phyloP scores from a whole-genome alignment of 2,113 vertebrate species.

The Scortum barcoo region DNA sequence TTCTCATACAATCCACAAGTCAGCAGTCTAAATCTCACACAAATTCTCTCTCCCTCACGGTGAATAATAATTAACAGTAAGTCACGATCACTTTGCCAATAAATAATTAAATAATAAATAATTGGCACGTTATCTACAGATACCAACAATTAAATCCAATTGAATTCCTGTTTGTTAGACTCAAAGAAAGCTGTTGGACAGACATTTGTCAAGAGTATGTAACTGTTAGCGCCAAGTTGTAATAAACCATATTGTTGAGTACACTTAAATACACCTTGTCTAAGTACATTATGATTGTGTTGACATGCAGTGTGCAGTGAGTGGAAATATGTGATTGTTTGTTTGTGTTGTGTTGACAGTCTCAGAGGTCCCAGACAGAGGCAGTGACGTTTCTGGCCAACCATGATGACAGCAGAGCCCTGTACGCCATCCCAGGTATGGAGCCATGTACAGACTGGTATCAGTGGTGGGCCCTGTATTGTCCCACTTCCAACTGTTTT shows the following conservation, averaged over 20 bases:
- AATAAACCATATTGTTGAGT: neutral
- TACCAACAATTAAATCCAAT: too few relatives aligned
- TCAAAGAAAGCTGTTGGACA: too few relatives aligned
- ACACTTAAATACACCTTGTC: neutral
- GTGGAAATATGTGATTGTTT: constrained; percentile 15
- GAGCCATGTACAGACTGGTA: neutral
- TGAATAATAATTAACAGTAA: neutral
- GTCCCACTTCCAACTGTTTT: neutral
- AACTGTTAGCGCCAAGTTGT: neutral
- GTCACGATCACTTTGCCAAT: neutral
- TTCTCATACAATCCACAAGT: too few relatives aligned
- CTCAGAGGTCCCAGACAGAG: constrained; percentile 97
- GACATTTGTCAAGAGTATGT: too few relatives aligned
- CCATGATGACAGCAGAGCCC: constrained; percentile 96
- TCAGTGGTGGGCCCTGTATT: too few relatives aligned
- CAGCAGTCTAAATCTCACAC: neutral
- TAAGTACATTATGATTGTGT: neutral
- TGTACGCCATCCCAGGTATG: constrained; percentile 97
- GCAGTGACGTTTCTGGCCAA: constrained; percentile 98
- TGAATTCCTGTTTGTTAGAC: too few relatives aligned
- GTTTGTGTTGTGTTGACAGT: constrained; percentile 82
- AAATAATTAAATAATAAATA: too few relatives aligned
- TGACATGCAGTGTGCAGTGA: neutral
- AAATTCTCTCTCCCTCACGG: neutral
- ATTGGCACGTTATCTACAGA: too few relatives aligned